A percentile compares a stretch with the other conserved stretches of the same genome.
These are phyloP conservation scores for Sciurus vulgaris DNA, from an alignment of 2,797 vertebrate genomes.

Conservation along the genomic window DNA sequence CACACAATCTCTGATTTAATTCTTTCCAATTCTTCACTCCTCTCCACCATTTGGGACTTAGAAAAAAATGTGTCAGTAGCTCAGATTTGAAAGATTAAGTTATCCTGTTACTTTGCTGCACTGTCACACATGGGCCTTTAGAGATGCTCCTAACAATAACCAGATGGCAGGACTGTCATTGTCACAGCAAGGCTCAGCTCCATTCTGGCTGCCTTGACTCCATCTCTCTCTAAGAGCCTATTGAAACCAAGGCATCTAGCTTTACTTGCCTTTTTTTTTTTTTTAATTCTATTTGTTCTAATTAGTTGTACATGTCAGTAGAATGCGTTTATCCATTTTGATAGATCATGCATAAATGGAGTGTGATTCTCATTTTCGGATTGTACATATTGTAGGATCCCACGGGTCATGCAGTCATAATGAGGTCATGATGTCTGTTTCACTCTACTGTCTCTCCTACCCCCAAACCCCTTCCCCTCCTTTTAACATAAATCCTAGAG, in stretches of 20 bases:
- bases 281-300: too few relatives aligned
- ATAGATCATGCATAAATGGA: too few relatives aligned
- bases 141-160: rapidly evolving
- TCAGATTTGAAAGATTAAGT: background rate
- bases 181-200: too few relatives aligned
- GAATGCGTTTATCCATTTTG: too few relatives aligned
- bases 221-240: background rate
- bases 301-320: too few relatives aligned
- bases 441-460: too few relatives aligned
- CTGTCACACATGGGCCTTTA: background rate
- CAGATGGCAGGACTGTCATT: background rate
- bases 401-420: too few relatives aligned
- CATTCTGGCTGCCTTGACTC: background rate
- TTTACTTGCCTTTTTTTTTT: background rate
- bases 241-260: background rate
- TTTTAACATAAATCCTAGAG: too few relatives aligned
- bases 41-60: background rate
- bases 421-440: too few relatives aligned
- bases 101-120: background rate
- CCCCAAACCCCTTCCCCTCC: too few relatives aligned
- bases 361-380: too few relatives aligned
- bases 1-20: background rate
- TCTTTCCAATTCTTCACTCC: background rate
- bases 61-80: background rate
- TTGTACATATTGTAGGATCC: too few relatives aligned